These are phyloP conservation scores for Meriones unguiculatus DNA, from an alignment of 2,113 vertebrate species.

Conservation along the genomic window DNA sequence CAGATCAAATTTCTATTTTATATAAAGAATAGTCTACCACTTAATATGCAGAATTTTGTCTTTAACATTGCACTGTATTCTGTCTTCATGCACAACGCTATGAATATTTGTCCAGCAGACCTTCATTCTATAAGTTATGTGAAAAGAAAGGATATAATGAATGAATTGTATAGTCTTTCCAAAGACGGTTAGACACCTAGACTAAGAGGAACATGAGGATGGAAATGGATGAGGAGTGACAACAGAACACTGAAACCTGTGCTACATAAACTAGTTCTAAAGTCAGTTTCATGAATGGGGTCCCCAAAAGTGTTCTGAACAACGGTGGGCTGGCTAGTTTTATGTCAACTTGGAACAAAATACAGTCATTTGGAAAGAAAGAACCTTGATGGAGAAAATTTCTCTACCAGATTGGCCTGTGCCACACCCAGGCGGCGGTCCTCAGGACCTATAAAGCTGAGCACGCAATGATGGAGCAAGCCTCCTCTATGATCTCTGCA, in stretches of 20 bases:
- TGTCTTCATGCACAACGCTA: background rate
- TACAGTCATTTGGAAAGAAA: background rate
- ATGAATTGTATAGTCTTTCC: constrained; percentile 34
- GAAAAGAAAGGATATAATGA: constrained; percentile 7
- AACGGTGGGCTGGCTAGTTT: background rate
- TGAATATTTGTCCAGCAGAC: background rate
- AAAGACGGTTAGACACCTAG: background rate
- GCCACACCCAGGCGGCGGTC: too few species aligned
- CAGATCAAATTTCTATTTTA: constrained; percentile 47
- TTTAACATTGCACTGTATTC: background rate
- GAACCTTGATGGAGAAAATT: background rate
- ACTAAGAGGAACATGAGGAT: constrained; percentile 20
- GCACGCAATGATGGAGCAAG: background rate
- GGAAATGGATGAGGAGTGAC: constrained; percentile 50
- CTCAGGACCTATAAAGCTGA: background rate
- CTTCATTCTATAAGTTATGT: background rate
- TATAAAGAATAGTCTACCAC: background rate
- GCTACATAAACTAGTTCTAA: constrained; percentile 54
- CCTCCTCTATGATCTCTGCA: background rate
- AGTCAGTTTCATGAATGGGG: constrained; percentile 20
- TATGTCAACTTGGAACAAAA: background rate
- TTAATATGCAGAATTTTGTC: constrained; percentile 27
- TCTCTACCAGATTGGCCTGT: background rate
- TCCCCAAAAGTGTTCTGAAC: constrained; percentile 22
- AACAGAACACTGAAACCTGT: constrained; percentile 63